Evolutionary conservation across 2,113 vertebrate species (phyloP), one percentile per base, ranked within the genome.

Genomic region (Pelecanus crispus): DNA sequence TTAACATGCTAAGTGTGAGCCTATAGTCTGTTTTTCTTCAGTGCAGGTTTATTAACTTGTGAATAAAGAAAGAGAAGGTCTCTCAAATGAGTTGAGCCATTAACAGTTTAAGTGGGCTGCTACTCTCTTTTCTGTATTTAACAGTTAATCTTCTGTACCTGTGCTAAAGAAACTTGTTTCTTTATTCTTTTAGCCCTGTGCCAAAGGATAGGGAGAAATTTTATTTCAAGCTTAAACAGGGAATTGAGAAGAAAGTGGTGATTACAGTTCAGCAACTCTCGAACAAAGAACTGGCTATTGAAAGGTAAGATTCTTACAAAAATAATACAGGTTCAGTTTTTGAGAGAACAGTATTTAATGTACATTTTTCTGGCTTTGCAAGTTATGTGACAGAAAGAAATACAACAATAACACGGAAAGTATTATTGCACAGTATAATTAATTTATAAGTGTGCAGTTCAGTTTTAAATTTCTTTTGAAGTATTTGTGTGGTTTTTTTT

Each of bases 191-290:
- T 96, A 99, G 99, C 92, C 98, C 99, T 16, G 99, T 99, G 74
- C 99, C 99, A 31, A 99, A 99, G 96, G 99, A 99, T 86, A 98
- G 99, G 98, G 99, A 99, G 47, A 99, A 99, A 97, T 98, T 99
- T 78, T 99, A 99, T 97, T 99, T 99, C 97, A 99, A 99, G 95
- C 98, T 99, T 82, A 99, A 99, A 25, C 99, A 99, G 97, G 98
- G 98, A 56, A 95, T 99, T 90, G 99, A 99, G 97, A 99, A 99
- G 98, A 99, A 99, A 92, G 98, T 99, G 71, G 98, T 99, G 80
- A 98, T 99, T 93, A 99, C 99, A 34, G 99, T 99, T 78, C 99
- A 99, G 90, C 99, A 99, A 70, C 98, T 99, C 92, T 98, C 98
- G 7, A 99, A 99, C 98, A 99, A 99, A 96, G 99, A 99, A 90